Conservation (phyloP, 2,888 invertebrate genomes). For the Ernsta delagoae region DNA sequence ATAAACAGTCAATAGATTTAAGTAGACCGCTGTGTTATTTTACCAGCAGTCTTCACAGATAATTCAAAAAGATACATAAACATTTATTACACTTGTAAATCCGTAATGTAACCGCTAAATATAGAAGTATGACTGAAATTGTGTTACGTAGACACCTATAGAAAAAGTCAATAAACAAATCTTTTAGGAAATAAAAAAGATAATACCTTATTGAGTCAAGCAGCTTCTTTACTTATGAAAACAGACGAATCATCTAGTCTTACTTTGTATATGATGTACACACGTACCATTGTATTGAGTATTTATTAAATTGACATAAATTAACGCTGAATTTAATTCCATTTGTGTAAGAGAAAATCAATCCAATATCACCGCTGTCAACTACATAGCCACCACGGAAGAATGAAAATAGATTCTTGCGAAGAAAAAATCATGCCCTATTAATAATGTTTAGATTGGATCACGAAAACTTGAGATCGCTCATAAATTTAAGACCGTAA, state of each 20-base stretch:
- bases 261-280: too few species aligned
- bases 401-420: constrained; percentile 2
- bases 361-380: neutral
- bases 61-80: constrained; percentile 16
- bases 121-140: constrained; percentile 21
- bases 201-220: neutral
- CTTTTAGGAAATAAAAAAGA: neutral
- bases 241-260: too few species aligned
- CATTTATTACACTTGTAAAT: constrained; percentile 24
- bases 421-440: constrained; percentile 17
- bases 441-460: constrained; percentile 25
- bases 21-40: constrained; percentile 8
- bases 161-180: constrained; percentile 5
- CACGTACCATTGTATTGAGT: too few species aligned
- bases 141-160: neutral
- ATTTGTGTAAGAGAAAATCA: neutral
- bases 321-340: too few species aligned
- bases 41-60: constrained; percentile 12
- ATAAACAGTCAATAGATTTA: constrained; percentile 25
- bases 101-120: constrained; percentile 23
- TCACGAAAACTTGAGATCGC: constrained; percentile 15
- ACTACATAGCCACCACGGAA: neutral
- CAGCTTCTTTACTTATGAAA: too few species aligned
- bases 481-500: constrained; percentile 26
- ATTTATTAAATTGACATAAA: too few species aligned